Evolutionary conservation across 2,797 vertebrate species (phyloP).

Genomic region (Falco berigora): DNA sequence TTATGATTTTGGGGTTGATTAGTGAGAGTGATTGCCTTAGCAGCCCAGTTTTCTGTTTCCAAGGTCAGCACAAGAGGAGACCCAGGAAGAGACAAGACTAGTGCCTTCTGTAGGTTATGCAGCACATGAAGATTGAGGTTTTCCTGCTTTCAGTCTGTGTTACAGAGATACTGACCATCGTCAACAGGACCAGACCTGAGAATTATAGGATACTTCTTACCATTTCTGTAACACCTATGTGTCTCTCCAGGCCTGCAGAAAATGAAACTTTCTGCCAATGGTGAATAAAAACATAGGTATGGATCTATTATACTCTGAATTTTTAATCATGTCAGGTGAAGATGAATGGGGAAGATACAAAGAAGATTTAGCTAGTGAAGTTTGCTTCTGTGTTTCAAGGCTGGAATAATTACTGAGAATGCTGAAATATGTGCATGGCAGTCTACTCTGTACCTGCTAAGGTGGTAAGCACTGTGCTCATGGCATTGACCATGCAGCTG

Average conservation of each 20-base stretch:
- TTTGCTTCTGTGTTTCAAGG: background rate
- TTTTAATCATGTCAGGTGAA: background rate
- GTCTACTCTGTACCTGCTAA: background rate
- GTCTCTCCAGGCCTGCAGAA: background rate
- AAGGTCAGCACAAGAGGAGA: background rate
- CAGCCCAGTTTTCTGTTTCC: background rate
- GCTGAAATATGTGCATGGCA: background rate
- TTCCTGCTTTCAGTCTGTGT: background rate
- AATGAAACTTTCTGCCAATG: background rate
- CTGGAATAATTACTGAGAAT: background rate
- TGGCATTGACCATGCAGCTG: background rate
- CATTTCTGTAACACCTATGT: background rate
- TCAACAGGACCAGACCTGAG: background rate
- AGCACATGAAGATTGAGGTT: background rate
- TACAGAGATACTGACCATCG: background rate
- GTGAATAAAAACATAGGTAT: background rate
- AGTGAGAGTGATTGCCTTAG: background rate
- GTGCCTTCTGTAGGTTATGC: background rate
- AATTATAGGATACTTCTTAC: background rate
- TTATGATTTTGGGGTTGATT: background rate
- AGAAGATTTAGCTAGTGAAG: background rate
- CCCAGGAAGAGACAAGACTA: background rate
- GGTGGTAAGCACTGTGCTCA: background rate
- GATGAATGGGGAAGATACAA: background rate
- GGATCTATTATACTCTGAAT: background rate